Percentiles rank a stretch among this genome's conserved stretches.
Evolutionary conservation across 1,140 invertebrate species (phyloP).

Genomic region (Lerema accius): DNA sequence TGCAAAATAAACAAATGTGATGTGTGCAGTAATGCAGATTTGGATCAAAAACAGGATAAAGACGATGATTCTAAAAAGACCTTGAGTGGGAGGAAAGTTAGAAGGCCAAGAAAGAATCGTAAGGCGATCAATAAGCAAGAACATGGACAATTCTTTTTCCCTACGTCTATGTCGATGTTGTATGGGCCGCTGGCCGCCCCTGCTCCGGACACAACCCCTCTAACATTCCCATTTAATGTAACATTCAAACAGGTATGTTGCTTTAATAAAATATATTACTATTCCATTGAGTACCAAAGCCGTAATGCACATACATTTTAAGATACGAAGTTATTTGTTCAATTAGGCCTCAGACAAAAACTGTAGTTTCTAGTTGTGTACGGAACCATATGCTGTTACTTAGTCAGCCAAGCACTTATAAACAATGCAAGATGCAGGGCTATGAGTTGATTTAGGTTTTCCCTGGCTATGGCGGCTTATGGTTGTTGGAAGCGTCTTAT

Average conservation of each 20-base stretch:
- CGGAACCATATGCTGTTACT: no score
- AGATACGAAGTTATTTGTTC: no score
- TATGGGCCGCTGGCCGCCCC: conserved; percentile 90
- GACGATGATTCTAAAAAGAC: conserved; percentile 60
- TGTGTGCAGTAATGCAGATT: conserved; percentile 40
- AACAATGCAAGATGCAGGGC: no score
- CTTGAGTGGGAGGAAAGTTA: conserved; percentile 57
- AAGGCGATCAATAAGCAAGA: conserved; percentile 69
- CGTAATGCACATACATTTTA: no score
- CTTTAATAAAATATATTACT: no score
- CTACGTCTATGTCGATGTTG: conserved; percentile 92
- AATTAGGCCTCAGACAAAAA: no score
- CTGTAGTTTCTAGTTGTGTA: no score
- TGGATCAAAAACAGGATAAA: conserved; percentile 57
- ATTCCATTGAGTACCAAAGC: no score
- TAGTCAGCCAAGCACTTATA: no score
- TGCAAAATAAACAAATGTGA: conserved; percentile 64
- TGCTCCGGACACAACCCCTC: conserved; percentile 77
- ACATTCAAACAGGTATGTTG: conserved; percentile 94
- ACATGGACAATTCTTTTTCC: conserved; percentile 85
- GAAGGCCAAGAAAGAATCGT: conserved; percentile 70
- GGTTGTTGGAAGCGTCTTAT: no score
- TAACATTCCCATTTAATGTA: conserved; percentile 93
- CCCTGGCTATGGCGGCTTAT: no score
- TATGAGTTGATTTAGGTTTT: no score